Evolutionary conservation across 2,113 vertebrate species (phyloP), one percentile per base, ranked within the genome.

Genomic region (Dascyllus trimaculatus): DNA sequence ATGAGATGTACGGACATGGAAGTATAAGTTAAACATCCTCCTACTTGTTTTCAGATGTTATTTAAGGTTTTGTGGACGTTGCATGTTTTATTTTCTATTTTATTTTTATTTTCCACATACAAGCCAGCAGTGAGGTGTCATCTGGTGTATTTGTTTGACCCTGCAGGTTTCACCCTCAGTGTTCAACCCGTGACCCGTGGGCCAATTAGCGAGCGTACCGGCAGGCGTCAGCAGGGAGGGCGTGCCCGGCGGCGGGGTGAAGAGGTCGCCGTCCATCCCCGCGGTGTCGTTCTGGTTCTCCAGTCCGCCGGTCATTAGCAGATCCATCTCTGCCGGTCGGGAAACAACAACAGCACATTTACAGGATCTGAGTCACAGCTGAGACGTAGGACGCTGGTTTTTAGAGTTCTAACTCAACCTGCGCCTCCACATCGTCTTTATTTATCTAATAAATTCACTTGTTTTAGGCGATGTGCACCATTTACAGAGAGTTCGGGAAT

Each of bases 121-220:
- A 8, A 35, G 32, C 0, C 32, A 10, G 29, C 6, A 29, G 32
- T 35, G 32, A 22, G 1, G 21, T 52, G 21, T 22, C 32, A 35
- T 35, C 7, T 32, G 7, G 32, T 32, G 45, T 48, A 19, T n/a
- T n/a, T 48, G 46, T 48, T 7, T 48, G 46, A 48, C 46, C 46
- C 46, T 19, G 18, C 15, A 18, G 11, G 46, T 48, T 18, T 17
- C 45, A 14, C 45, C 45, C 45, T 18, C 3, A 15, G 14, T 48
- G 68, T 70, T 14, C 38, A 59, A 65, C 1, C 2, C 52, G 48
- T 5, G 61, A 66, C 49, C 8, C 32, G 11, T 0, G 21, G 14
- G 49, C 69, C 72, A 63, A 58, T 63, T 40, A 81, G 10, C 59
- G 54, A 32, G 26, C 49, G 3, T 78, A 89, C 85, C 89, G 38